Percentiles rank a stretch among this genome's conserved stretches.
Conservation (phyloP, 2,113 vertebrate species). For the Aix galericulata region DNA sequence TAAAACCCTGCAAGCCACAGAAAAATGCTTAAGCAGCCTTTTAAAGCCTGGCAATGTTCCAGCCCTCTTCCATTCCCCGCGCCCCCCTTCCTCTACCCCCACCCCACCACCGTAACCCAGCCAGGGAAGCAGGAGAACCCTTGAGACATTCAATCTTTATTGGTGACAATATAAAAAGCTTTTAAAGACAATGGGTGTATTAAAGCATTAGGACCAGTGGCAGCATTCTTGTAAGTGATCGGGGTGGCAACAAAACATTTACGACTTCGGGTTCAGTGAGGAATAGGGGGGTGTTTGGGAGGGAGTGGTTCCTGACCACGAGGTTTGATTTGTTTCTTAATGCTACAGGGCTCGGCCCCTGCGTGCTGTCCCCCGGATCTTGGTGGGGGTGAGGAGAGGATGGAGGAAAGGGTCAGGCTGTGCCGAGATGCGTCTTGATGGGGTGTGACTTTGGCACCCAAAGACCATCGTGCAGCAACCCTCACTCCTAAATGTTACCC, state of each 20-base stretch:
- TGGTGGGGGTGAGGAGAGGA: not conserved
- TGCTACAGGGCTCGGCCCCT: not conserved
- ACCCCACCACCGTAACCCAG: not conserved
- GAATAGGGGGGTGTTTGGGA: not conserved
- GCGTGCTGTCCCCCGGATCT: not conserved
- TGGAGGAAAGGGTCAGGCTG: not conserved
- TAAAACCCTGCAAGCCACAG: slow-evolving; percentile 68
- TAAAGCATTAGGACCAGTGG: not conserved
- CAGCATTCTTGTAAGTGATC: slow-evolving; percentile 18
- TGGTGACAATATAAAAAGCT: slow-evolving; percentile 44
- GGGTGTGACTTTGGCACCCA: not conserved
- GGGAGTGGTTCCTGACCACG: not conserved
- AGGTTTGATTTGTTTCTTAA: not conserved
- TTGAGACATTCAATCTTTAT: slow-evolving; percentile 52
- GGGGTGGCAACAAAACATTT: slow-evolving; percentile 35
- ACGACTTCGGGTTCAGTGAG: slow-evolving; percentile 16
- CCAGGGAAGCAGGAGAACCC: slow-evolving; percentile 31
- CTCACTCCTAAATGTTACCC: slow-evolving; percentile 10
- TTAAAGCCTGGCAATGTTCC: slow-evolving; percentile 66
- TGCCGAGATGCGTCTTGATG: not conserved
- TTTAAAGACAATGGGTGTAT: slow-evolving; percentile 54
- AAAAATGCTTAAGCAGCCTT: slow-evolving; percentile 73
- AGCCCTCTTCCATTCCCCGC: slow-evolving; percentile 17
- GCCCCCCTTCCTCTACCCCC: not conserved
- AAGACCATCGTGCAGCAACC: not conserved